Conservation (phyloP, 1,140 invertebrate genomes). For the Neodiprion pinetum region DNA sequence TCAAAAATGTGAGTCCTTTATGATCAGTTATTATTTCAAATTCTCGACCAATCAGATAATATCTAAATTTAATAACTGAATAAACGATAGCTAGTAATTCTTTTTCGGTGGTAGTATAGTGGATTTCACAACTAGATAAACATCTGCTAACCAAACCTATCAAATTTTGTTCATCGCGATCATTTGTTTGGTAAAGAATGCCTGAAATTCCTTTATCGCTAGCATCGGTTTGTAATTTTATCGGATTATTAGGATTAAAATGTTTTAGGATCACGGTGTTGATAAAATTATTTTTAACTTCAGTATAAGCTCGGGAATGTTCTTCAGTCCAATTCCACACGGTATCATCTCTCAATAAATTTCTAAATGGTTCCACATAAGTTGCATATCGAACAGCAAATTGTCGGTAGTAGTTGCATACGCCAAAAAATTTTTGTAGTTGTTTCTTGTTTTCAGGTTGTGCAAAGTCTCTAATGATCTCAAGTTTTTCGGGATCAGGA, state of each 20-base stretch:
- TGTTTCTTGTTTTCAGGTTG: slow-evolving; percentile 28
- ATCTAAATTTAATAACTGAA: slow-evolving; percentile 14
- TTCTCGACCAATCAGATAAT: slow-evolving; percentile 4
- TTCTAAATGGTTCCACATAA: slow-evolving; percentile 19
- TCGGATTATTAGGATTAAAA: no score
- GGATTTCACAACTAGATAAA: slow-evolving; percentile 5
- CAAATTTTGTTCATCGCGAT: neutral
- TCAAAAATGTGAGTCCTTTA: slow-evolving; percentile 14
- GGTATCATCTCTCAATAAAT: no score
- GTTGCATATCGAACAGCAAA: slow-evolving; percentile 17
- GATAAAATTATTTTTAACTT: no score
- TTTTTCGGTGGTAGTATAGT: slow-evolving; percentile 19
- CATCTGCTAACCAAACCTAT: slow-evolving; percentile 11
- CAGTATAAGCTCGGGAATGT: no score
- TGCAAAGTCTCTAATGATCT: slow-evolving; percentile 27
- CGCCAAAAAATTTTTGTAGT: slow-evolving; percentile 36
- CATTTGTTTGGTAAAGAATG: no score
- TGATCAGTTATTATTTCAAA: slow-evolving; percentile 22
- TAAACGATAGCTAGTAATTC: slow-evolving; percentile 19
- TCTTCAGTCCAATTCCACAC: no score
- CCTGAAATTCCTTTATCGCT: no score
- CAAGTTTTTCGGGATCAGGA: slow-evolving; percentile 22
- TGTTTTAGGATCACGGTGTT: no score
- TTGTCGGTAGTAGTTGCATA: slow-evolving; percentile 47
- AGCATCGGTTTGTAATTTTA: no score